These are phyloP conservation scores for Oreortyx pictus DNA, from an alignment of 2,797 vertebrate species.

Conservation along the genomic window DNA sequence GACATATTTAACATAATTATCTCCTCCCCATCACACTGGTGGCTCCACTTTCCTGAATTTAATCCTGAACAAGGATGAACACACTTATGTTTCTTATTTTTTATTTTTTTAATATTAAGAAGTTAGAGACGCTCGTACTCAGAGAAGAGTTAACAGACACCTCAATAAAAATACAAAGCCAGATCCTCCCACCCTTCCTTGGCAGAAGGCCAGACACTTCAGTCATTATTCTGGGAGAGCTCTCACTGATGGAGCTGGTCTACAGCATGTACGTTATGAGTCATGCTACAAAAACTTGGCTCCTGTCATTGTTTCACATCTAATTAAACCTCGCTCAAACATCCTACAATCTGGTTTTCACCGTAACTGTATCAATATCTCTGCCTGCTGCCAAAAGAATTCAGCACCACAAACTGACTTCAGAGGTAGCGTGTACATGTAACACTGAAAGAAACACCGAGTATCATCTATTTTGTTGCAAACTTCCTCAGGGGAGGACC, in stretches of 20 bases:
- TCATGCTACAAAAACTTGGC: constrained; percentile 65
- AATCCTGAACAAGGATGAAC: not conserved
- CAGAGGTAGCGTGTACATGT: not conserved
- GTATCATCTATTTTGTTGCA: not conserved
- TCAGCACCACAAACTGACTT: constrained; percentile 27
- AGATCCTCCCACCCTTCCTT: not conserved
- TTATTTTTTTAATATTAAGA: not conserved
- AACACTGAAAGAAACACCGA: not conserved
- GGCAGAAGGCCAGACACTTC: not conserved
- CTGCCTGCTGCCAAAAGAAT: constrained; percentile 19
- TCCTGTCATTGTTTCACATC: constrained; percentile 60
- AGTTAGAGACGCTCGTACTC: not conserved
- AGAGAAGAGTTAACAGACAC: not conserved
- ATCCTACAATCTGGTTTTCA: constrained; percentile 53
- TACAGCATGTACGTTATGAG: constrained; percentile 31
- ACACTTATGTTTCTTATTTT: not conserved
- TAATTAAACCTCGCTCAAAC: constrained; percentile 68
- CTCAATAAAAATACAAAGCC: not conserved
- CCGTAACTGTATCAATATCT: constrained; percentile 23
- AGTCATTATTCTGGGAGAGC: constrained; percentile 44
- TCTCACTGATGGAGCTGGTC: constrained; percentile 49
- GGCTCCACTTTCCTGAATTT: not conserved
- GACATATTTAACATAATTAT: not conserved
- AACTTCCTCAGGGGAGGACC: not conserved
- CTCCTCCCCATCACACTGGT: not conserved